Evolutionary conservation across 1,140 invertebrate genomes (phyloP), one percentile per base, ranked within the genome.

Genomic region (Zaprionus kolodkinae): DNA sequence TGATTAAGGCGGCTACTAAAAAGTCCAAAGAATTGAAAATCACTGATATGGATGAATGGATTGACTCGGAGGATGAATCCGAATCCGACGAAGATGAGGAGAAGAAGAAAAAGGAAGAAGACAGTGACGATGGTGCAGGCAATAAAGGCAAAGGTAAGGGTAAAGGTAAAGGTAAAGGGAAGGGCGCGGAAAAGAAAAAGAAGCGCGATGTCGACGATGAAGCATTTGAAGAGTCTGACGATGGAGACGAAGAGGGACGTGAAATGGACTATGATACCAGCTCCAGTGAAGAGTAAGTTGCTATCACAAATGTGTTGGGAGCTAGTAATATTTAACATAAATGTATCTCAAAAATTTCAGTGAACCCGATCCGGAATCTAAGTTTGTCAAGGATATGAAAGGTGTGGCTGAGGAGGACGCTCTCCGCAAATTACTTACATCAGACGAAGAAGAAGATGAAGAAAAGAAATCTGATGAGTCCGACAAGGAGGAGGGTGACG

Each of bases 31-130:
- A 96, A 67, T 93, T 97, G 0, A 97, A 97, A 94, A 97, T 98
- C 69, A 97, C 97, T 13, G 97, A 98, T 82, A 97, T 98, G 96
- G 97, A 98, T 92, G 98, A 98, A 73, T 98, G 97, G 97, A 96
- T 97, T 57, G 95, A 96, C 81, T 97, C 96, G 0, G 96, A 96
- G 66, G 96, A 97, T 45, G 96, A 95, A 9, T 95, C 94, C 1
- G 94, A 94, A 27, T 95, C 94, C 5, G 94, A 94, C 21, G 94
- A 94, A 2, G 94, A 94, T 25, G 94, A 94, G 48, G 94, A 94
- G 61, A 94, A 96, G 30, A 94, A 95, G 65, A 95, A 95, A 17
- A 95, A 96, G 72, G 94, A 95, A 48, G 95, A 96, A 30, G 95
- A 96, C 33, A 95, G 95, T 21, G 94, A 94, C 60, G 91, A 91